Conservation (phyloP, 2,888 invertebrate species). For the Nephrotoma guestfalica region DNA sequence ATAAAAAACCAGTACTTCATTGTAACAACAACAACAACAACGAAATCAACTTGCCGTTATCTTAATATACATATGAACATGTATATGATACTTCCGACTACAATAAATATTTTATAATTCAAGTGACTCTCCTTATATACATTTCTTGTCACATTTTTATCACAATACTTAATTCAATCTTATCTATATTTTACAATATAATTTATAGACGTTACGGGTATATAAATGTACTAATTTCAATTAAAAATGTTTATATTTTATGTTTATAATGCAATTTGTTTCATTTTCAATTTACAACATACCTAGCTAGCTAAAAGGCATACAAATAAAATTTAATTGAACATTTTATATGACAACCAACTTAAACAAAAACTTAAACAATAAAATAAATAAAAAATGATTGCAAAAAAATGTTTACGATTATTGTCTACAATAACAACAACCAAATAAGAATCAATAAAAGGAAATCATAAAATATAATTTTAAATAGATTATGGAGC, state of each 20-base stretch:
- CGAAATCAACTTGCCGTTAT: background rate
- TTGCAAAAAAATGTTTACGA: background rate
- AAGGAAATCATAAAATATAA: background rate
- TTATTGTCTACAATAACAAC: background rate
- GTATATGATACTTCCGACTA: background rate
- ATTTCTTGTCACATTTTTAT: background rate
- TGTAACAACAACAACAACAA: no score
- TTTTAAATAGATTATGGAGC: background rate
- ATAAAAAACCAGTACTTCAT: background rate
- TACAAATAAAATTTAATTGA: background rate
- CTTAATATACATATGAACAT: background rate
- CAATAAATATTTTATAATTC: background rate
- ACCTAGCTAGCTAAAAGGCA: background rate
- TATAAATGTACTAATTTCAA: background rate
- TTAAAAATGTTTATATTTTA: background rate
- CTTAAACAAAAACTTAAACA: background rate
- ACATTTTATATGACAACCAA: background rate
- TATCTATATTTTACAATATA: background rate
- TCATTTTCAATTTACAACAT: background rate
- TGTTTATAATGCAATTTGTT: background rate
- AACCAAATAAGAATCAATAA: background rate
- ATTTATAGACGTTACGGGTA: background rate
- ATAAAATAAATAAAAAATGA: background rate
- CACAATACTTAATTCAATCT: background rate
- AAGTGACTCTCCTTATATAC: background rate